phyloP scores from a whole-genome alignment of 1,140 invertebrate genomes.

The Aphaenogaster rudis region DNA sequence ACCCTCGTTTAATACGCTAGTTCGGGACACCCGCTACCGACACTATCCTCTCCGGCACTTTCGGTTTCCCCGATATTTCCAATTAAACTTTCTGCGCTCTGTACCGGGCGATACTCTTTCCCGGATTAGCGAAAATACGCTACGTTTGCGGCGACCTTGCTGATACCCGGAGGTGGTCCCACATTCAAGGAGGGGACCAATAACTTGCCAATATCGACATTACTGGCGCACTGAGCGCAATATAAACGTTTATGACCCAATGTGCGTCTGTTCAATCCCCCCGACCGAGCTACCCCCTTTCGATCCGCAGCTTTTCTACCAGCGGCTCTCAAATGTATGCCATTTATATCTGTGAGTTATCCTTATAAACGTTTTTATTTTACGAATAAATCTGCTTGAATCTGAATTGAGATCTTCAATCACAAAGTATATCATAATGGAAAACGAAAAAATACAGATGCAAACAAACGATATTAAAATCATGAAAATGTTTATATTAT shows the following conservation, averaged over 20 bases:
- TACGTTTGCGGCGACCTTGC: constrained; percentile 58
- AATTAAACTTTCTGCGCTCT: constrained; percentile 79
- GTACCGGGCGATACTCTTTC: constrained; percentile 73
- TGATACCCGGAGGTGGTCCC: constrained; percentile 51
- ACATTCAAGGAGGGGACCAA: constrained; percentile 78
- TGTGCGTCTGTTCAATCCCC: constrained; percentile 78
- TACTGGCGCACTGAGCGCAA: constrained; percentile 84
- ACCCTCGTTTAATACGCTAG: constrained; percentile 53
- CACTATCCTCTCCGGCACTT: constrained; percentile 43
- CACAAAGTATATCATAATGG: background rate
- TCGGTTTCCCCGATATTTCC: constrained; percentile 76
- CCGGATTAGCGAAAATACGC: constrained; percentile 75
- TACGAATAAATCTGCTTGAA: background rate
- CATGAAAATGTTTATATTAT: background rate
- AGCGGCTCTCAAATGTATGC: constrained; percentile 77
- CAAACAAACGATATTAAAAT: background rate
- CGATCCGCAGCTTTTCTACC: constrained; percentile 77
- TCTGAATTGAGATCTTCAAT: background rate
- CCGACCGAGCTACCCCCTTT: constrained; percentile 67
- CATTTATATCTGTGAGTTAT: background rate
- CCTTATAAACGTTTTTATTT: background rate
- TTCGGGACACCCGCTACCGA: constrained; percentile 65
- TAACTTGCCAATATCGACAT: constrained; percentile 87
- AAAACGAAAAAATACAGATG: background rate
- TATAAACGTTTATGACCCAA: constrained; percentile 87